Conservation (phyloP, 2,888 invertebrate genomes). For the Rhorus exstirpatorius region DNA sequence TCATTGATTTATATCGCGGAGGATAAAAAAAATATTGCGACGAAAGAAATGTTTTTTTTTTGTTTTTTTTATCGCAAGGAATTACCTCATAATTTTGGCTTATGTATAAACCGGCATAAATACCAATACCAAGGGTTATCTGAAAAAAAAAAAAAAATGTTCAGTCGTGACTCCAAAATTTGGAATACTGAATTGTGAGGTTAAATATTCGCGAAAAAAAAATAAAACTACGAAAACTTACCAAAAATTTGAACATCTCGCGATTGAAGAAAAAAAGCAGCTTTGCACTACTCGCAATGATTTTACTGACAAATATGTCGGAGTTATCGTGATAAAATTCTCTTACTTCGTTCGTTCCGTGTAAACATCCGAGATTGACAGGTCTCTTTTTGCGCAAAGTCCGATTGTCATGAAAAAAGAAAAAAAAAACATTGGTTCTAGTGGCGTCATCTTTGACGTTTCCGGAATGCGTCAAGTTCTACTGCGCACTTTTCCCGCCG, state of each 20-base stretch:
- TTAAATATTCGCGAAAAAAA: conserved; percentile 66
- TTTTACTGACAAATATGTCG: not conserved
- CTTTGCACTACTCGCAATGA: conserved; percentile 31
- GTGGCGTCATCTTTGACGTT: conserved; percentile 3
- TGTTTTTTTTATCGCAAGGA: conserved; percentile 5
- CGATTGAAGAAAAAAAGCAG: conserved; percentile 25
- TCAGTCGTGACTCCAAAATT: not conserved
- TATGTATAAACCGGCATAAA: conserved; percentile 91
- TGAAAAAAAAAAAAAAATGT: conserved; percentile 85
- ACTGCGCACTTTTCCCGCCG: conserved; percentile 34
- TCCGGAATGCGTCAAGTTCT: conserved; percentile 7
- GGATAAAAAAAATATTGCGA: not conserved
- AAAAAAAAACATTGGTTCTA: not conserved
- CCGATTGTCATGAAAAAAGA: conserved; percentile 29
- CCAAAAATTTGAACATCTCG: conserved; percentile 81
- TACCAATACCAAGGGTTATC: conserved; percentile 90
- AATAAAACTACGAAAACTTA: conserved; percentile 69
- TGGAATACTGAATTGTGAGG: not conserved
- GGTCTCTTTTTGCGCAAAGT: conserved; percentile 4
- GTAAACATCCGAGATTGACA: conserved; percentile 60
- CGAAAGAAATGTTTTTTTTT: not conserved
- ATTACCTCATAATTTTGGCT: conserved; percentile 92
- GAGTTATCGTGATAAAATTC: conserved; percentile 11
- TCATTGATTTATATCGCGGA: not conserved
- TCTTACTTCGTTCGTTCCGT: conserved; percentile 5